These are phyloP conservation scores for Salmo trutta DNA, from an alignment of 2,797 vertebrate genomes.

Conservation along the genomic window DNA sequence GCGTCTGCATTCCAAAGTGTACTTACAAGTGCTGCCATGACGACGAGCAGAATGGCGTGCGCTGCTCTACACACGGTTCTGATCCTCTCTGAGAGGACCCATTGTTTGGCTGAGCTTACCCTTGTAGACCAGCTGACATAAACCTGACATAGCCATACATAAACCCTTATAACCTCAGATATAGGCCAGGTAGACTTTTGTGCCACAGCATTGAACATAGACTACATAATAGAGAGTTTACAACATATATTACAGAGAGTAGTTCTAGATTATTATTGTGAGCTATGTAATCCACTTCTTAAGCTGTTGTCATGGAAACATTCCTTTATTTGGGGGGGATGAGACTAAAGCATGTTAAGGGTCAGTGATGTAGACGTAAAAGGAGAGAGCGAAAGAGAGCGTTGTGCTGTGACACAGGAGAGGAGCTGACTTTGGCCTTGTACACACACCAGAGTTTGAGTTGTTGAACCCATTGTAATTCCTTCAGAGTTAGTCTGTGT, in stretches of 20 bases:
- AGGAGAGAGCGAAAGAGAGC: no score
- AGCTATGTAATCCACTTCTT: slow-evolving; percentile 45
- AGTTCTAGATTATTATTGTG: slow-evolving; percentile 43
- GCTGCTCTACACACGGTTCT: slow-evolving; percentile 79
- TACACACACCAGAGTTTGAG: no score
- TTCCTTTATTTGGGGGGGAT: slow-evolving; percentile 17
- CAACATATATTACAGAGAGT: not conserved
- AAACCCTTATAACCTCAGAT: slow-evolving; percentile 23
- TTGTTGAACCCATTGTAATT: no score
- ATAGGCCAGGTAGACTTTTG: slow-evolving; percentile 18
- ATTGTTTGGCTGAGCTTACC: slow-evolving; percentile 58
- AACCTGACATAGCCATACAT: slow-evolving; percentile 9
- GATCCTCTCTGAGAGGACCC: slow-evolving; percentile 71
- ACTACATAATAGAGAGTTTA: not conserved
- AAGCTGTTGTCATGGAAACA: slow-evolving; percentile 60
- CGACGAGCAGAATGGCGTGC: slow-evolving; percentile 76
- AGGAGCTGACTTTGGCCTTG: no score
- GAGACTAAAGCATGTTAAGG: slow-evolving; percentile 28
- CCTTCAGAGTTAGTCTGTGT: no score
- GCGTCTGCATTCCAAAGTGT: slow-evolving; percentile 69
- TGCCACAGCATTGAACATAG: no score
- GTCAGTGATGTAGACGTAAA: slow-evolving; percentile 21
- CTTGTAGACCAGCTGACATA: slow-evolving; percentile 10
- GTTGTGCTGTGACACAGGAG: no score
- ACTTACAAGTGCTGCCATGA: slow-evolving; percentile 78